phyloP scores from a whole-genome alignment of 1,140 invertebrate species.

The Platyscapa corneri region DNA sequence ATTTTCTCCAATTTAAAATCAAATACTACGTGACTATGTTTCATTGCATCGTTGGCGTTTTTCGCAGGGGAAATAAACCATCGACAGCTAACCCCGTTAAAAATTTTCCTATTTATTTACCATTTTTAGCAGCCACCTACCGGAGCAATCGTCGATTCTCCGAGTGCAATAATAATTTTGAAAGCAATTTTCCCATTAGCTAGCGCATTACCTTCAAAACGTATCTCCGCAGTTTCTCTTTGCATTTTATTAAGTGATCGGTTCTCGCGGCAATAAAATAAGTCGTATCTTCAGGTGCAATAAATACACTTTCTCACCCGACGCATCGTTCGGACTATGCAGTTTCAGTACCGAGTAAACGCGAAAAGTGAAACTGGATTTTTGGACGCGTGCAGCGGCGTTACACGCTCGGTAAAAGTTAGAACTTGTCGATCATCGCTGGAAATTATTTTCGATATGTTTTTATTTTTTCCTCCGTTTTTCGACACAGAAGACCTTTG shows the following conservation, averaged over 20 bases:
- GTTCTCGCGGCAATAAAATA: background rate
- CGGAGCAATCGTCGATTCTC: background rate
- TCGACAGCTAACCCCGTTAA: background rate
- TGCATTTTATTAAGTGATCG: background rate
- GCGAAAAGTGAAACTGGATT: background rate
- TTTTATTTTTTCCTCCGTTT: background rate
- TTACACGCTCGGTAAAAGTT: too few relatives aligned
- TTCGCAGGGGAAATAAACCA: background rate
- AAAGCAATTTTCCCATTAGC: background rate
- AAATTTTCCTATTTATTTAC: background rate
- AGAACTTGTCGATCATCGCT: too few relatives aligned
- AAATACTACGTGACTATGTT: too few relatives aligned
- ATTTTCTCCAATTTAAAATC: too few relatives aligned
- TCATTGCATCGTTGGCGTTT: too few relatives aligned
- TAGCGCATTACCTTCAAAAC: background rate
- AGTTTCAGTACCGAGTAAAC: background rate
- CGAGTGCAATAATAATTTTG: background rate
- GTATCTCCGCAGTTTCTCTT: background rate
- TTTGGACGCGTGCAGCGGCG: background rate
- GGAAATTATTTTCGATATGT: background rate
- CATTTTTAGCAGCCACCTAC: background rate
- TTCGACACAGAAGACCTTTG: background rate
- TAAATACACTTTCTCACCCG: background rate
- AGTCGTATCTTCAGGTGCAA: background rate
- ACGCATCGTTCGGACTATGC: background rate